Percentiles rank a stretch among this genome's conserved stretches.
phyloP scores from a whole-genome alignment of 2,113 vertebrate species.

The Nettapus auritus region DNA sequence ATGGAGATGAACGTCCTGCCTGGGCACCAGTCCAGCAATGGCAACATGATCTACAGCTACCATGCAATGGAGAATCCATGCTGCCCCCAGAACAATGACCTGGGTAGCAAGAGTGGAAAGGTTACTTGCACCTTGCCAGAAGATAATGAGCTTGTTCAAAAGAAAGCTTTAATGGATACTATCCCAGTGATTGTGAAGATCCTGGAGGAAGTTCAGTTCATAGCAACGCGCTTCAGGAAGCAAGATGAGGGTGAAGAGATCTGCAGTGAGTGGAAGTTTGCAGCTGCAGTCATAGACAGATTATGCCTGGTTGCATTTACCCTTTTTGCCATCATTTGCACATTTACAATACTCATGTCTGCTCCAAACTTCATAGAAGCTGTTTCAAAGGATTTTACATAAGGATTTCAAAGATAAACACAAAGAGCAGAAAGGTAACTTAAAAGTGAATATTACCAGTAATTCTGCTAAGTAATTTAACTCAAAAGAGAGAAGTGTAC shows the following conservation, averaged over 20 bases:
- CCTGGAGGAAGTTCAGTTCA: conserved; percentile 88
- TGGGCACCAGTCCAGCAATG: conserved; percentile 78
- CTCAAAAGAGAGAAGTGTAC: conserved; percentile 37
- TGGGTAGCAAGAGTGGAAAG: conserved; percentile 69
- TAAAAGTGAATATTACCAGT: not conserved
- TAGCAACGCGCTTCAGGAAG: conserved; percentile 84
- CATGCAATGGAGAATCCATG: conserved; percentile 77
- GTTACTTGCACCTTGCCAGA: conserved; percentile 60
- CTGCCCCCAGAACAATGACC: conserved; percentile 79
- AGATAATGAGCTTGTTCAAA: conserved; percentile 68
- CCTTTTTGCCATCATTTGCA: conserved; percentile 91
- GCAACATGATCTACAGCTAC: conserved; percentile 83
- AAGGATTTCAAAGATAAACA: conserved; percentile 34
- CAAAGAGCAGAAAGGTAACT: not conserved
- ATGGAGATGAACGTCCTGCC: conserved; percentile 81
- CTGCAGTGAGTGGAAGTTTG: conserved; percentile 92
- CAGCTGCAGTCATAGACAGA: conserved; percentile 89
- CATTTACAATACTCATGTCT: conserved; percentile 90
- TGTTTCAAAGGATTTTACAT: conserved; percentile 91
- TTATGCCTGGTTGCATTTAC: conserved; percentile 91
- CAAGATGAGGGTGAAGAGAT: conserved; percentile 86
- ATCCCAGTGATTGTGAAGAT: conserved; percentile 82
- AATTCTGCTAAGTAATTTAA: conserved; percentile 2
- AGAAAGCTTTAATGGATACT: conserved; percentile 72
- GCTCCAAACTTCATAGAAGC: conserved; percentile 92